These are phyloP conservation scores for Panthera uncia DNA, from an alignment of 2,113 vertebrate genomes.

Conservation along the genomic window DNA sequence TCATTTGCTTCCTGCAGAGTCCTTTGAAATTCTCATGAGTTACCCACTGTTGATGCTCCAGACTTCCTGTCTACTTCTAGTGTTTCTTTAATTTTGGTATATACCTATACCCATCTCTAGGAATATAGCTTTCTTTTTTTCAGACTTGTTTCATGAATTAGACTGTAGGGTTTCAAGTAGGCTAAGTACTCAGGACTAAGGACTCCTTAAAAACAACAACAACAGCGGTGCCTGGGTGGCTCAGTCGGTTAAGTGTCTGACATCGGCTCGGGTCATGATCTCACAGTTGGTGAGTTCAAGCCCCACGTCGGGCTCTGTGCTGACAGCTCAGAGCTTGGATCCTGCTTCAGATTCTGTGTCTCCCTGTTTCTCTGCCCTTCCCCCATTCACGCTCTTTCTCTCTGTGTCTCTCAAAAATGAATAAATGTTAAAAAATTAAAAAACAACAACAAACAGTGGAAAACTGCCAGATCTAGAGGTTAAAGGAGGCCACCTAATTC, in stretches of 20 bases:
- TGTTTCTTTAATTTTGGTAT: background rate
- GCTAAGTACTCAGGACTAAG: background rate
- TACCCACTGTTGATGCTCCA: background rate
- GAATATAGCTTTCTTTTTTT: conserved; percentile 1
- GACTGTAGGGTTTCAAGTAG: background rate
- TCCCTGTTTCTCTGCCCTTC: no score
- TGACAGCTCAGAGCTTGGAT: no score
- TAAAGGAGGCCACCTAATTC: background rate
- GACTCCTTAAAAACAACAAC: background rate
- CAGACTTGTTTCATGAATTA: background rate
- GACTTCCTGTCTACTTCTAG: background rate
- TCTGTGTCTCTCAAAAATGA: no score
- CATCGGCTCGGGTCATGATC: no score
- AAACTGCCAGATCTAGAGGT: background rate
- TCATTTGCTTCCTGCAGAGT: background rate
- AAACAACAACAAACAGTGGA: background rate
- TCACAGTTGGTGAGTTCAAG: no score
- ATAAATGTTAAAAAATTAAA: no score
- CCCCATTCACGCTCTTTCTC: no score
- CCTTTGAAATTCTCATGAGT: background rate
- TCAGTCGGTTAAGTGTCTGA: no score
- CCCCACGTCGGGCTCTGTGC: no score
- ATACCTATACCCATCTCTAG: background rate
- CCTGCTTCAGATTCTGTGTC: no score
- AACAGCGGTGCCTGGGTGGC: background rate